Base-by-base conservation (phyloP, 2,797 vertebrate species). In the Bryconaethiops microstoma region DNA sequence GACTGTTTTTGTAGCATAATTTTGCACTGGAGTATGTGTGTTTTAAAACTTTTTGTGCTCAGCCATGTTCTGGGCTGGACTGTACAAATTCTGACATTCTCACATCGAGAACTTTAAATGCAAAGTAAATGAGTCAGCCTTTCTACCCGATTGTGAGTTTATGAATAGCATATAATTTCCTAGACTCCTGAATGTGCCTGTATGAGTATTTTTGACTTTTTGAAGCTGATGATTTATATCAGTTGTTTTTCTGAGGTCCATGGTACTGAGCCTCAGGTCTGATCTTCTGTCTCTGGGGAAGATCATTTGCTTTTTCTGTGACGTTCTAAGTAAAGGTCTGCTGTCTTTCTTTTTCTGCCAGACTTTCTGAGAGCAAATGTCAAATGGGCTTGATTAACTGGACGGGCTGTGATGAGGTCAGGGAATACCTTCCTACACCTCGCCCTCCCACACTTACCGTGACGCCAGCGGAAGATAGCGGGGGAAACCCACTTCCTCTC, bases 341-440 rank as follows among this genome's bases (percentile, higher is more conserved):
- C n/a, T 10, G 5, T 73, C 23, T 63, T 6, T 8, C 9, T 65
- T 54, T 72, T 50, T 72, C 65, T 39, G 23, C 63, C 7, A 62
- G 3, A 12, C 0, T n/a, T 23, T 21, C 63, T 13, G 25, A 14
- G n/a, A 40, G 4, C 17, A 48, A 76, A 64, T 29, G 59, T 72
- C 7, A 72, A 13, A 71, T 9, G 8, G 23, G 40, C 4, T 45
- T 67, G 6, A 55, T 50, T 3, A 67, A 39, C 29, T 40, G 35
- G 35, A 16, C 19, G 9, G 39, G 14, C 59, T 75, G 54, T 57
- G n/a, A 42, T 82, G 77, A 84, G 63, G 81, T 84, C 72, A 84
- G 84, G 78, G 69, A 87, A 79, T 79, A 77, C 78, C 70, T 82
- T 59, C 29, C 55, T 60, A 42, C 62, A 42, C 55, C 13, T 29